A percentile compares a stretch with the other conserved stretches of the same genome.
Conservation (phyloP, 1,140 invertebrate species). For the Xylocopa sonorina region DNA sequence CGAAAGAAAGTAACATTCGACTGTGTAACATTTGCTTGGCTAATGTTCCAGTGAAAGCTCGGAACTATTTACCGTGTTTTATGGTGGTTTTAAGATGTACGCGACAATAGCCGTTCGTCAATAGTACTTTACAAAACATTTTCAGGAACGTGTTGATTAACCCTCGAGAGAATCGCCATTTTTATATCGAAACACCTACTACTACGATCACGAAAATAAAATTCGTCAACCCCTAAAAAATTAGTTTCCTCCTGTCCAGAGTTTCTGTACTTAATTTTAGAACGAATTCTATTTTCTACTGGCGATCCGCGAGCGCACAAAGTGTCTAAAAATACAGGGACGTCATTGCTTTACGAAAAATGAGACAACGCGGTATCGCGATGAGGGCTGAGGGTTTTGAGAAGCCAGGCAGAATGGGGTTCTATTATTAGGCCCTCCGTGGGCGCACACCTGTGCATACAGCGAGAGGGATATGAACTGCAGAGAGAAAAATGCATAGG, state of each 20-base stretch:
- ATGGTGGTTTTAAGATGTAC: slow-evolving; percentile 17
- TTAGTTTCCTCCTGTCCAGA: too few species aligned
- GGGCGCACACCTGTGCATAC: background rate
- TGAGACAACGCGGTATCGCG: background rate
- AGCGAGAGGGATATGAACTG: slow-evolving; percentile 5
- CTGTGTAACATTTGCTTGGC: slow-evolving; percentile 23
- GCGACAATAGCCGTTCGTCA: background rate
- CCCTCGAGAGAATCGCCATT: too few species aligned
- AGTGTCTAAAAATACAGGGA: background rate
- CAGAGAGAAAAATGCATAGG: slow-evolving; percentile 28
- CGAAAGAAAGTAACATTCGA: slow-evolving; percentile 54
- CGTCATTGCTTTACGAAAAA: background rate
- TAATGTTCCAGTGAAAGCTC: slow-evolving; percentile 53
- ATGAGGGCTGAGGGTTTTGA: background rate
- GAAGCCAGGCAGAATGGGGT: background rate
- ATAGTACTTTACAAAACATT: too few species aligned
- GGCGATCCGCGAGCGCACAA: background rate
- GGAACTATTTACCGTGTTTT: slow-evolving; percentile 42
- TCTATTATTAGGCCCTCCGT: background rate
- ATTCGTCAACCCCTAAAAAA: too few species aligned
- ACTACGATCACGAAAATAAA: too few species aligned
- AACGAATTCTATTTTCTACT: too few species aligned
- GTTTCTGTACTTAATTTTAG: too few species aligned
- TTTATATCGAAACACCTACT: too few species aligned
- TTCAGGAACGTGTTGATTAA: too few species aligned